Conservation (phyloP, 2,888 invertebrate species). For the Theristus sp. region DNA sequence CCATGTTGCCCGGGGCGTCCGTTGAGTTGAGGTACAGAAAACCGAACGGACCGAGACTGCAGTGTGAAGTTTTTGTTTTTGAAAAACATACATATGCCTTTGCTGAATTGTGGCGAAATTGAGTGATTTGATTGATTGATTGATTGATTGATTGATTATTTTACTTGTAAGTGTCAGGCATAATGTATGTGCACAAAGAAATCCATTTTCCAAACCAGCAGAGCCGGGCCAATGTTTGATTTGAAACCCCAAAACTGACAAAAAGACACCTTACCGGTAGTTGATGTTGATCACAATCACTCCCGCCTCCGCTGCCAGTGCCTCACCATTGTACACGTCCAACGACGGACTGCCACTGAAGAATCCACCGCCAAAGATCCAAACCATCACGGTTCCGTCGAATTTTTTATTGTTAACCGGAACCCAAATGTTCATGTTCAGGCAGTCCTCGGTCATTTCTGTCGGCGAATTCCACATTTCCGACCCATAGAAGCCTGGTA, state of each 20-base stretch:
- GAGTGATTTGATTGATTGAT: too few relatives aligned
- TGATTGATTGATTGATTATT: too few relatives aligned
- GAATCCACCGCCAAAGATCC: constrained; percentile 31
- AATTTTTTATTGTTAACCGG: constrained; percentile 39
- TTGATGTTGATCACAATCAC: constrained; percentile 27
- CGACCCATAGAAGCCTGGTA: constrained; percentile 45
- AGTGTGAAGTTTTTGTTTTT: constrained; percentile 44
- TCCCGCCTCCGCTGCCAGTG: constrained; percentile 27
- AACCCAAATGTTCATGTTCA: constrained; percentile 76
- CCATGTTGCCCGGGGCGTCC: constrained; percentile 74
- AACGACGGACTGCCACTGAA: constrained; percentile 32
- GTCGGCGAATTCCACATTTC: constrained; percentile 94
- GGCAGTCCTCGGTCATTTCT: constrained; percentile 60
- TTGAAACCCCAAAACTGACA: too few relatives aligned
- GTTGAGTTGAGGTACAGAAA: constrained; percentile 63
- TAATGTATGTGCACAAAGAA: too few relatives aligned
- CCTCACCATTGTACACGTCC: constrained; percentile 35
- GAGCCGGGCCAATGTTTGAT: too few relatives aligned
- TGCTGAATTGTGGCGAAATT: too few relatives aligned
- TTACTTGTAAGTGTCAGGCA: too few relatives aligned
- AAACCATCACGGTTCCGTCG: constrained; percentile 27
- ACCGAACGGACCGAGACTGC: constrained; percentile 78
- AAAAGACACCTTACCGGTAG: constrained; percentile 21
- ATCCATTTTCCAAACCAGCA: too few relatives aligned
- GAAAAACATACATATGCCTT: too few relatives aligned